Evolutionary conservation across 2,888 invertebrate species (phyloP).

Genomic region (Diarsia rubi): DNA sequence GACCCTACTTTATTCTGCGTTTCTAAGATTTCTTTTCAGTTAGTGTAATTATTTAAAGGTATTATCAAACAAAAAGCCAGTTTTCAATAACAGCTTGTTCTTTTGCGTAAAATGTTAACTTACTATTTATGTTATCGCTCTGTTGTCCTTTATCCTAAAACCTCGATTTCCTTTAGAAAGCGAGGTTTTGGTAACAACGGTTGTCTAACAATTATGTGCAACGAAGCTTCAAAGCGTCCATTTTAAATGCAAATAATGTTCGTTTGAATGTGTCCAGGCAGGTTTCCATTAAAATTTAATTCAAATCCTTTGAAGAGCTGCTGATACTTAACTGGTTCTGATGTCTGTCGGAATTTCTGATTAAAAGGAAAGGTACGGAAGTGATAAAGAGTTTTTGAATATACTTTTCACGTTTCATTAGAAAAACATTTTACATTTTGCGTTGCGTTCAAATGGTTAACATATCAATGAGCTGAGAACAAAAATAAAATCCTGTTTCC

Average conservation of each 20-base stretch:
- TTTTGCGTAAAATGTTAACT: neutral
- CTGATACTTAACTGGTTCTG: constrained; percentile 34
- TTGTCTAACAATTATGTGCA: constrained; percentile 25
- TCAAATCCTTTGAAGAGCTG: constrained; percentile 50
- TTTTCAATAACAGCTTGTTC: neutral
- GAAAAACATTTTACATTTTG: constrained; percentile 5
- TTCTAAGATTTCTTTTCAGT: constrained; percentile 3
- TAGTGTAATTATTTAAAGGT: constrained; percentile 1
- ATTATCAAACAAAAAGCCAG: neutral
- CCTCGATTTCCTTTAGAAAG: too few species aligned
- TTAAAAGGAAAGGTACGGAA: constrained; percentile 37
- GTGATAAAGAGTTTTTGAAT: constrained; percentile 7
- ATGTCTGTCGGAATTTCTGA: constrained; percentile 37
- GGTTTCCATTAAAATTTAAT: constrained; percentile 53
- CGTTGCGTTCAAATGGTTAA: constrained; percentile 2
- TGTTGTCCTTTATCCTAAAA: neutral
- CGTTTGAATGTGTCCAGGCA: constrained; percentile 34
- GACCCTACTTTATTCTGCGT: neutral
- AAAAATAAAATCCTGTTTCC: neutral
- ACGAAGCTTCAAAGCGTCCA: constrained; percentile 41
- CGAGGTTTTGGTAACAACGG: constrained; percentile 11
- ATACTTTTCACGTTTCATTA: neutral
- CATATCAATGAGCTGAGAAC: neutral
- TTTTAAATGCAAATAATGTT: constrained; percentile 57
- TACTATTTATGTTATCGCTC: neutral